A percentile compares a stretch with the other conserved stretches of the same genome.
Conservation (phyloP, 2,113 vertebrate species). For the Siniperca knerii region DNA sequence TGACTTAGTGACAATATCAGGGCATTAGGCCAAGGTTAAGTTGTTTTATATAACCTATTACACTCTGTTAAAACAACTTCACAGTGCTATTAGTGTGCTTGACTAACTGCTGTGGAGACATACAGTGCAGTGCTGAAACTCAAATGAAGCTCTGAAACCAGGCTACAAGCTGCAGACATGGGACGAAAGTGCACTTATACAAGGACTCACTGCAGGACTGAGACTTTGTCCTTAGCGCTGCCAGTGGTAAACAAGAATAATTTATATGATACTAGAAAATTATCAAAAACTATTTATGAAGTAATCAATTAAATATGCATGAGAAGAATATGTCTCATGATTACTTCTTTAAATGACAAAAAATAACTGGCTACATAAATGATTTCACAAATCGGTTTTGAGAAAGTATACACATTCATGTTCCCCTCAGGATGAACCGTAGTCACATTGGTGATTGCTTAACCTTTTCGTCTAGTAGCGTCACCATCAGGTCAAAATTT, state of each 20-base stretch:
- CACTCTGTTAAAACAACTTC: conserved; percentile 27
- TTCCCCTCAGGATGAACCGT: too few species aligned
- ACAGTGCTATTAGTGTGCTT: conserved; percentile 1
- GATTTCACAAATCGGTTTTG: neutral
- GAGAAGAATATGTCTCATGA: neutral
- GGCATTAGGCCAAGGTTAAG: conserved; percentile 40
- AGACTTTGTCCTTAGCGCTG: neutral
- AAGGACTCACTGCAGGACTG: neutral
- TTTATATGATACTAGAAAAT: neutral
- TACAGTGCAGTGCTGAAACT: neutral
- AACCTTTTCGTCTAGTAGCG: too few species aligned
- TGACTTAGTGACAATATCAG: conserved; percentile 30
- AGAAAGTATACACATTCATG: neutral
- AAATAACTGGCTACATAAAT: neutral
- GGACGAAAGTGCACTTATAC: neutral
- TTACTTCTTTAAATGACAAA: neutral
- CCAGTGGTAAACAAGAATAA: neutral
- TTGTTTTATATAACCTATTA: conserved; percentile 48
- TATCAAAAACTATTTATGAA: too few species aligned
- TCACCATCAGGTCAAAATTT: too few species aligned
- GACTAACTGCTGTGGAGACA: conserved; percentile 16
- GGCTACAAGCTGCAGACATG: neutral
- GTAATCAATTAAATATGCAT: neutral
- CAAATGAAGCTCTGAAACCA: conserved; percentile 1
- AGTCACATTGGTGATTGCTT: too few species aligned